Base-by-base conservation (phyloP, 1,140 invertebrate species). In the Nautilus pompilius region DNA sequence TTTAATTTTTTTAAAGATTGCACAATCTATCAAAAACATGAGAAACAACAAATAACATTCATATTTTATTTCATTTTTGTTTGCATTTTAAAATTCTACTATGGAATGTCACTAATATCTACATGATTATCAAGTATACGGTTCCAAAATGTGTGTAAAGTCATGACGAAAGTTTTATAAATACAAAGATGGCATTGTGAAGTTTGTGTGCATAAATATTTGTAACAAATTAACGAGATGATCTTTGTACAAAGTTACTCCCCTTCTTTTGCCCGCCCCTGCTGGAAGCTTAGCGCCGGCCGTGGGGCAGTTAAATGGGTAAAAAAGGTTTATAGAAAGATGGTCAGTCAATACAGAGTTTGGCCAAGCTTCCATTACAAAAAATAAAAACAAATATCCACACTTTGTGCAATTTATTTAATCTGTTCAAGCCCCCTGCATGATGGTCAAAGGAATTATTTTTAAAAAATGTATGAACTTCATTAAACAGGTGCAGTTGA, bases 141-240 rank as follows among this genome's bases (percentile, higher is more conserved):
- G 45, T 41, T 41, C 36, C 45, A 46, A 46, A 46, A 46, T 46
- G 24, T 3, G 13, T 46, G 45, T 46, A 46, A 46, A 46, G 24
- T 41, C 45, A 46, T 46, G 45, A 46, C 45, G 17, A 46, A 46
- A 46, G 45, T 20, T 46, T 46, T 46, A 46, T 46, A 46, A 46
- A 46, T 46, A 46, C 45, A 46, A 22, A 22, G 45, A n/a, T n/a
- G n/a, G n/a, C n/a, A n/a, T n/a, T n/a, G 2, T 4, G n/a, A 5
- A 20, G n/a, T 4, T 46, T 46, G n/a, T 46, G 45, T 46, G 45
- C 45, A 46, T 46, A 46, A 46, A 46, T 46, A 46, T 46, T 46
- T 46, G n/a, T 46, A 46, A 46, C 45, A 46, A 46, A 46, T 46
- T 22, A 46, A 46, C 45, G 13, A 20, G 45, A 46, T 46, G 45